Conservation (phyloP, 2,113 vertebrate species). For the Nycticorax nycticorax region DNA sequence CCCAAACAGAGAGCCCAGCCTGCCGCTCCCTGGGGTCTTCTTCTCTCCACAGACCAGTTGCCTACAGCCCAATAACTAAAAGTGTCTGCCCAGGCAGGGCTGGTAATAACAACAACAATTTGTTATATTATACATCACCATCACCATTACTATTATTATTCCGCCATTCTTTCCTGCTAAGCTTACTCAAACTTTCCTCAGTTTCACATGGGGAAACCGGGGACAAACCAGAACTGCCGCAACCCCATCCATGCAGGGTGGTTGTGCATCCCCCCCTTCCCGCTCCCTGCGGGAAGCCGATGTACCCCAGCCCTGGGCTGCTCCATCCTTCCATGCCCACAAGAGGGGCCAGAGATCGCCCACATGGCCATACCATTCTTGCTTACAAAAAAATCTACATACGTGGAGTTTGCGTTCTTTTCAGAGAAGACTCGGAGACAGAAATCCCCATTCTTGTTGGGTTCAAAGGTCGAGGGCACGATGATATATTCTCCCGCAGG, state of each 20-base stretch:
- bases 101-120: not conserved
- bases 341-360: not conserved
- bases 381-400: not conserved
- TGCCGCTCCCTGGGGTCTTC: not conserved
- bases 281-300: accelerated
- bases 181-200: not conserved
- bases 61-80: not conserved
- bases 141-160: not conserved
- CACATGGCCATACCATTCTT: accelerated
- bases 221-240: not conserved
- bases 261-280: not conserved
- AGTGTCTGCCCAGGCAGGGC: not conserved
- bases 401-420: slow-evolving; percentile 85
- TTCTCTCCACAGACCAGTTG: not conserved
- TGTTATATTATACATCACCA: no score
- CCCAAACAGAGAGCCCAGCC: not conserved
- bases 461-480: slow-evolving; percentile 91
- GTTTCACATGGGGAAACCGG: not conserved
- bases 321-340: accelerated
- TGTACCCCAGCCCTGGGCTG: not conserved
- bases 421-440: slow-evolving; percentile 92
- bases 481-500: slow-evolving; percentile 89
- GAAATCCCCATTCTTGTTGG: slow-evolving; percentile 89
- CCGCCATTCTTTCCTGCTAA: not conserved
- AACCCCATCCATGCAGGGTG: not conserved